Percentiles rank a stretch among this genome's conserved stretches.
phyloP scores from a whole-genome alignment of 2,888 invertebrate genomes.

The Mythimna ferrago region DNA sequence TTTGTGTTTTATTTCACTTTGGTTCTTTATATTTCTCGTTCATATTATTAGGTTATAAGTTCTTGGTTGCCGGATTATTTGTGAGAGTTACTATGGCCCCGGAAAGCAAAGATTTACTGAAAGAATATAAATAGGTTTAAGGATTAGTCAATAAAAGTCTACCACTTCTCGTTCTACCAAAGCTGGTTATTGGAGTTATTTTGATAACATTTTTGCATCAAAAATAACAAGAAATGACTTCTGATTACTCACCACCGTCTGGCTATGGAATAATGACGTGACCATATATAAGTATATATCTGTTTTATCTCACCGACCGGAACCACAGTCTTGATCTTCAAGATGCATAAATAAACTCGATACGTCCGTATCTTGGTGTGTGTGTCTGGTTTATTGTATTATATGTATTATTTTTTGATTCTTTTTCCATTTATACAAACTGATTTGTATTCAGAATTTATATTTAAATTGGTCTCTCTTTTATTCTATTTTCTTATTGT shows the following conservation, averaged over 20 bases:
- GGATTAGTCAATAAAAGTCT: too few species aligned
- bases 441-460: too few species aligned
- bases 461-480: too few species aligned
- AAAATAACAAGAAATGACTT: not conserved
- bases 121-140: too few species aligned
- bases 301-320: slow-evolving; percentile 34
- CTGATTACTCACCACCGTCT: not conserved
- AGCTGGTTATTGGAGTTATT: too few species aligned
- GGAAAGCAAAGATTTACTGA: too few species aligned
- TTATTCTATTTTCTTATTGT: too few species aligned
- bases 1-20: slow-evolving; percentile 12
- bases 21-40: not conserved
- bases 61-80: too few species aligned
- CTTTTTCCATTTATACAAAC: not conserved
- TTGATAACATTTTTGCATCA: too few species aligned
- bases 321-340: slow-evolving; percentile 35
- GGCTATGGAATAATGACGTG: not conserved
- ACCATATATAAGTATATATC: slow-evolving; percentile 11
- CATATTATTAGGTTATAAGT: not conserved
- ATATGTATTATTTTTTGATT: not conserved
- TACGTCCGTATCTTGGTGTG: not conserved
- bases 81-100: too few species aligned
- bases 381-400: not conserved
- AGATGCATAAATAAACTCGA: slow-evolving; percentile 39
- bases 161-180: too few species aligned